Evolutionary conservation across 2,888 invertebrate species (phyloP), one percentile per base, ranked within the genome.

Genomic region (Athripsodes cinereus): DNA sequence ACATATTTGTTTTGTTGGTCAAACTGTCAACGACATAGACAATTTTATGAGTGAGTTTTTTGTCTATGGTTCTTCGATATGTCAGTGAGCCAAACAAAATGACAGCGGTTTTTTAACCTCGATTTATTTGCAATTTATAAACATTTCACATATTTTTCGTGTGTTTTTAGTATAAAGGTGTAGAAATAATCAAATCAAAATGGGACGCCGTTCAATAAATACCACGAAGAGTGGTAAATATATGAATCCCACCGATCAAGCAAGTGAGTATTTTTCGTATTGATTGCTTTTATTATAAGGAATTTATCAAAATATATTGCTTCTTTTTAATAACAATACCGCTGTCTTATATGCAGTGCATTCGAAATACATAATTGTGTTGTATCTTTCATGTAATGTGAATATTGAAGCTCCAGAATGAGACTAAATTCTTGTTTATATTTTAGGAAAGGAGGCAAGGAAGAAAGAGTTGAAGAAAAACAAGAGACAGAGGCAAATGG

Each of bases 161-260:
- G 10, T n/a, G 26, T 26, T 26, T 26, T 26, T 26, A 26, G 3
- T 26, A 6, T 26, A 26, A 10, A 26, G 10, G 26, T 26, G 40
- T 8, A 40, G 13, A 40, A 21, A 47, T 47, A 20, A 47, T 3
- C 8, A 2, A 48, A 53, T n/a, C 21, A 86, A 79, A 66, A 97
- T 98, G 97, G 97, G 97, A 58, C 86, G 96, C 57, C 84, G 97
- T 66, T 96, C 96, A 47, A 96, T 96, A 68, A 96, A 96, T 79
- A 96, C 96, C 88, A 98, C 97, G 55, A 98, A 98, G 82, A 96
- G 96, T 93, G 98, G 98, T 73, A 97, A 97, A 85, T 97, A 95
- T 69, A 98, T 99, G 97, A 99, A 99, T 77, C 98, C 98, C 44
- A 98, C 98, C 3, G 98, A 99, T 75, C 97, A 97, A 87, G 96